phyloP scores from a whole-genome alignment of 2,888 invertebrate genomes.

The Eumacrocentrus americanus region DNA sequence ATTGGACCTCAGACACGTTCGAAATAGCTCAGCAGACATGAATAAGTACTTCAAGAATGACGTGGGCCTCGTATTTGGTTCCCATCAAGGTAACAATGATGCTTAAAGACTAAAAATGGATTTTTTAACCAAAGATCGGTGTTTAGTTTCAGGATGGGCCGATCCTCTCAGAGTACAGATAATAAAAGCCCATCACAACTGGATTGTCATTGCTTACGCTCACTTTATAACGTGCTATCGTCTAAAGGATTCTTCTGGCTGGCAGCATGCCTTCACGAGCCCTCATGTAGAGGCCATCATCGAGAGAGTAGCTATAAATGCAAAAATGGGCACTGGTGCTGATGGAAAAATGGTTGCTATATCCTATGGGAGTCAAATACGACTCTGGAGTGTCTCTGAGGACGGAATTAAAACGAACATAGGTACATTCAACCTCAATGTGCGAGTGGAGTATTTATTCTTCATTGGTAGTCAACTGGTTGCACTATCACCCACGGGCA shows the following conservation, averaged over 20 bases:
- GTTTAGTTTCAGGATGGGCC: constrained; percentile 73
- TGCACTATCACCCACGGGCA: constrained; percentile 89
- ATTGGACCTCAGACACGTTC: constrained; percentile 75
- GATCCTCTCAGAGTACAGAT: constrained; percentile 89
- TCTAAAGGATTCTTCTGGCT: constrained; percentile 94
- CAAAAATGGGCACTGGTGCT: constrained; percentile 65
- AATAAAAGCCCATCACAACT: constrained; percentile 96
- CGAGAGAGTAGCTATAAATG: constrained; percentile 90
- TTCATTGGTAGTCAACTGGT: constrained; percentile 98
- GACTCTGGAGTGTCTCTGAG: constrained; percentile 81
- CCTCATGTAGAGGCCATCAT: constrained; percentile 88
- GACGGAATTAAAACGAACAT: constrained; percentile 77
- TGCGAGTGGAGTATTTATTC: constrained; percentile 92
- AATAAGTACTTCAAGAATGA: constrained; percentile 76
- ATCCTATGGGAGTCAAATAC: constrained; percentile 76
- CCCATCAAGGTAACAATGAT: constrained; percentile 60
- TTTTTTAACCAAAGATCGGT: no score
- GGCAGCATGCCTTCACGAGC: constrained; percentile 94
- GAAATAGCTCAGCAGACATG: constrained; percentile 77
- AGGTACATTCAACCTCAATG: constrained; percentile 87
- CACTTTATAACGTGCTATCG: constrained; percentile 95
- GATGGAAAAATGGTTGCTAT: constrained; percentile 83
- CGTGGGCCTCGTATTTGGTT: constrained; percentile 73
- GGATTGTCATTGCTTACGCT: constrained; percentile 95
- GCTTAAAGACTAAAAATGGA: neutral